These are phyloP conservation scores for Napeogenes inachia DNA, from an alignment of 2,888 invertebrate genomes.

Conservation along the genomic window DNA sequence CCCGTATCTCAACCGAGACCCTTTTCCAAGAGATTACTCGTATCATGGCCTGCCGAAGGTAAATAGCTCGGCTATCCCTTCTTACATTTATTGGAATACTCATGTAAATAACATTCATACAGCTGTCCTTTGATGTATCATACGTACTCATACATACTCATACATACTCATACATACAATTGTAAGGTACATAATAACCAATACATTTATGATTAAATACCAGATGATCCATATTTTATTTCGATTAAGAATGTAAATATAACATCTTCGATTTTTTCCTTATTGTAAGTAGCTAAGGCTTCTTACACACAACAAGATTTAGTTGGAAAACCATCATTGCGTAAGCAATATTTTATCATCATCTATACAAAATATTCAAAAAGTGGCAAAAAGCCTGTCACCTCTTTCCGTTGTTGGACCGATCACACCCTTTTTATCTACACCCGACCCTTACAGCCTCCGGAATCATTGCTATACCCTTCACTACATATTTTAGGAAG, in stretches of 20 bases:
- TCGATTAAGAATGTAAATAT: no score
- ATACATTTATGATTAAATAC: no score
- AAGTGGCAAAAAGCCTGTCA: conserved; percentile 42
- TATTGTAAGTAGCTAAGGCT: no score
- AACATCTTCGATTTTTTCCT: no score
- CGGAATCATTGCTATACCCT: conserved; percentile 63
- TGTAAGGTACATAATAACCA: no score
- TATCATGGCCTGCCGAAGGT: conserved; percentile 54
- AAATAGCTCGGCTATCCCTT: conserved; percentile 50
- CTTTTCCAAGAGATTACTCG: conserved; percentile 67
- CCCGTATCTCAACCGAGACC: conserved; percentile 41
- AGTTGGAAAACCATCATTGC: background rate
- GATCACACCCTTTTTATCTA: conserved; percentile 62
- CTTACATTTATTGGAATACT: conserved; percentile 59
- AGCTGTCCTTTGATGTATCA: conserved; percentile 37
- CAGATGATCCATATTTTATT: no score
- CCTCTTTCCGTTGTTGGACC: conserved; percentile 50
- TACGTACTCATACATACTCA: background rate
- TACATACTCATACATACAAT: no score
- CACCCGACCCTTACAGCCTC: conserved; percentile 58
- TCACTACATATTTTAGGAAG: conserved; percentile 34
- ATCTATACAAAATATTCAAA: conserved; percentile 11
- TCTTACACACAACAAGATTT: no score
- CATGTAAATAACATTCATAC: conserved; percentile 64
- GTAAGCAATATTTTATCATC: background rate